Base-by-base conservation (phyloP, 2,113 vertebrate genomes). In the Balaenoptera acutorostrata region DNA sequence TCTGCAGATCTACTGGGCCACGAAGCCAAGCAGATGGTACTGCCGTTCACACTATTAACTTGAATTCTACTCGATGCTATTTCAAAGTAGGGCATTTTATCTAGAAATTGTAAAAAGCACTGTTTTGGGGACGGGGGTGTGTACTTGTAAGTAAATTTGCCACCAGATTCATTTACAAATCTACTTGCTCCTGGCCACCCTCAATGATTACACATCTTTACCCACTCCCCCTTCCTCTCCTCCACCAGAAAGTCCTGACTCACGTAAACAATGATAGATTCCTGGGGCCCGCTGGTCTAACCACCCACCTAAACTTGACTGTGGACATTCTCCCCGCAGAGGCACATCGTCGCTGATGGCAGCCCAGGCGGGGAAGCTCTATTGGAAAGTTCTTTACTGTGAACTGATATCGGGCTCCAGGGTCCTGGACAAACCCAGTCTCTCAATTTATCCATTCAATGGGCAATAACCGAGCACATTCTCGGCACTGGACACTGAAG, bases 31-130 rank as follows among this genome's bases (percentile, higher is more conserved):
- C 98, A 99, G 98, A 98, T 98, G 98, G 97, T 97, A 98, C 92
- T n/a, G 88, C 97, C 97, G 97, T 98, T 98, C 98, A 98, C 98
- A 98, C 98, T 98, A 98, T 98, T 98, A 98, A 98, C 98, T 98
- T 96, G 97, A 97, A 97, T 97, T 98, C 97, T 96, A 97, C 95
- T 98, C 52, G 29, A 96, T 97, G 97, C 96, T 98, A 98, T 98
- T 98, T 98, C 98, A 97, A 98, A 99, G 98, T 96, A 98, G 86
- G 96, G 90, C 98, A 97, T 98, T 98, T 98, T 97, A 98, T 97
- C 96, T 95, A 97, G 97, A 93, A 95, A 97, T 98, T 97, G 97
- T 96, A 98, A 98, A 98, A 98, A 98, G 98, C 92, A 81, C 36
- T 18, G 17, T 84, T 96, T 98, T 97, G 95, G 21, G 74, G 95